Conservation (phyloP, 2,113 vertebrate species). For the Chlamydotis undulata region DNA sequence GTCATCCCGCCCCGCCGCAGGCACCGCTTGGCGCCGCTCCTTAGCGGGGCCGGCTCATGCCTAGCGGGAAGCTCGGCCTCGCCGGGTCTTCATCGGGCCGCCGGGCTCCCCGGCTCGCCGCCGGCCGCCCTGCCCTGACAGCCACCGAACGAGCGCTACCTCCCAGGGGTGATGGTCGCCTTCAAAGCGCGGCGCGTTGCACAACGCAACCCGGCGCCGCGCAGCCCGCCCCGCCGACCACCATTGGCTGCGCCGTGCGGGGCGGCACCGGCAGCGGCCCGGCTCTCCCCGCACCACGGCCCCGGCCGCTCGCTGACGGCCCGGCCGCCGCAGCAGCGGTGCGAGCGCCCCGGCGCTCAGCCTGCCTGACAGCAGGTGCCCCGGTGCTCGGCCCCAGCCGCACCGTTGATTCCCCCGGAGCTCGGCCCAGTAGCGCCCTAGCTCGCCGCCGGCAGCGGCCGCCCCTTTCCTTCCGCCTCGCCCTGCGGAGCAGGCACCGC, state of each 20-base stretch:
- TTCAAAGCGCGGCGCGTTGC: slow-evolving; percentile 54
- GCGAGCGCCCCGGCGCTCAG: background rate
- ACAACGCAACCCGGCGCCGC: background rate
- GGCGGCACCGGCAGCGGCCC: background rate
- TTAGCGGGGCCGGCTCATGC: background rate
- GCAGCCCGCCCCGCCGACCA: slow-evolving; percentile 33
- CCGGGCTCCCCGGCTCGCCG: background rate
- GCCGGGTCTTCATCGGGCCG: background rate
- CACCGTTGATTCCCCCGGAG: background rate
- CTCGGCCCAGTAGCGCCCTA: background rate
- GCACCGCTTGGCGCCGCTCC: background rate
- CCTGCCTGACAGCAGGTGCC: too few species aligned
- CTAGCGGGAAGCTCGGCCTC: background rate
- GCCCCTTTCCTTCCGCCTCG: slow-evolving; percentile 30
- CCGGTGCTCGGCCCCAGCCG: background rate
- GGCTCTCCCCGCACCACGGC: too few species aligned
- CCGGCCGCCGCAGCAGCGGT: background rate
- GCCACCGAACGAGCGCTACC: background rate
- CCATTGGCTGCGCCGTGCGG: slow-evolving; percentile 38
- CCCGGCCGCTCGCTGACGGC: background rate
- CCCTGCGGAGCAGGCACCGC: background rate
- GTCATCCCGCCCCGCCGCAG: slow-evolving; percentile 77
- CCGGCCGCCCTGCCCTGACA: background rate
- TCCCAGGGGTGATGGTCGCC: background rate
- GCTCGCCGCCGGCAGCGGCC: background rate